Conservation (phyloP, 2,888 invertebrate genomes). For the Tolmerus cingulatus region DNA sequence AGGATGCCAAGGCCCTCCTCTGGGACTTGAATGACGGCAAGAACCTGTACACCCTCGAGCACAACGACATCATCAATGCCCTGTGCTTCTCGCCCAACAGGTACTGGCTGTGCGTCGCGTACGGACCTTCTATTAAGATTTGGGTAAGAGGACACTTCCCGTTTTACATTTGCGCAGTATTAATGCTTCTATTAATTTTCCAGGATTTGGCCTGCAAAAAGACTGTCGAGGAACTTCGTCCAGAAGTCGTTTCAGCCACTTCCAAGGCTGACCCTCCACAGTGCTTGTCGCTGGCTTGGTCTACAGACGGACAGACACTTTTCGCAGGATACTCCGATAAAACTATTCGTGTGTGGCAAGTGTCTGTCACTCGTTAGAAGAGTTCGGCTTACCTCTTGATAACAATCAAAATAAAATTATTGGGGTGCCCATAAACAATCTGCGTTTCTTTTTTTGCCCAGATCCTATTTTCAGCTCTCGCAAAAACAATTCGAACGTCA, state of each 20-base stretch:
- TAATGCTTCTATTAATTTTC: constrained; percentile 48
- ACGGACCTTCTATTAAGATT: constrained; percentile 97
- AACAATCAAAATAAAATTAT: neutral
- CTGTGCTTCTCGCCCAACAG: constrained; percentile 99
- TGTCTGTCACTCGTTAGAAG: constrained; percentile 80
- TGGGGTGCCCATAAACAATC: neutral
- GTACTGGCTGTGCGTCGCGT: constrained; percentile 99
- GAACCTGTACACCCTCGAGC: constrained; percentile 97
- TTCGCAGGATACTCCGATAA: constrained; percentile 99
- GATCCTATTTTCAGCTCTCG: neutral
- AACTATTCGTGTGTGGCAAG: constrained; percentile 98
- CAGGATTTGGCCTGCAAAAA: constrained; percentile 98
- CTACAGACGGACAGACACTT: constrained; percentile 97
- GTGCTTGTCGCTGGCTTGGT: constrained; percentile 98
- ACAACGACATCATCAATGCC: constrained; percentile 97
- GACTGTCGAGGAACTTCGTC: constrained; percentile 97
- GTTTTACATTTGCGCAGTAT: neutral
- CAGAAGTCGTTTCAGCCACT: constrained; percentile 86
- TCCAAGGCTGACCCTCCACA: constrained; percentile 92
- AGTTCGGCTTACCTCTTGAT: neutral
- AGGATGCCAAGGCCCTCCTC: constrained; percentile 99
- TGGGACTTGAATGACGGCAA: constrained; percentile 99
- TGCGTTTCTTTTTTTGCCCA: neutral
- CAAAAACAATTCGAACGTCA: neutral
- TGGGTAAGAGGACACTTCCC: constrained; percentile 72